phyloP scores from a whole-genome alignment of 2,797 vertebrate genomes.

The Odontamblyopus rebecca region DNA sequence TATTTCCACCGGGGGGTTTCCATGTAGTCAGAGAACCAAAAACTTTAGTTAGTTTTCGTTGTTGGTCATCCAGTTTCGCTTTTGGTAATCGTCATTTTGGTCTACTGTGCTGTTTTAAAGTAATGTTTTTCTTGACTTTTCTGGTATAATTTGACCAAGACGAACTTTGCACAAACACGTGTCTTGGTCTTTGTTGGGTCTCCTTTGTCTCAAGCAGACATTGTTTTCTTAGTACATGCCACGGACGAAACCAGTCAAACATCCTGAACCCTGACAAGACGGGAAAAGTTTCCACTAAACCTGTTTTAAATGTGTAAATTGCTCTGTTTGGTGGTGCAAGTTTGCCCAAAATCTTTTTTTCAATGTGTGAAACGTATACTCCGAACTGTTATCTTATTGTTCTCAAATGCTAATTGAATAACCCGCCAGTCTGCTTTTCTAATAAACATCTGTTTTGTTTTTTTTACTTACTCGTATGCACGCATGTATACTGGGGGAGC shows the following conservation, averaged over 20 bases:
- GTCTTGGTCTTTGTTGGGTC: conserved; percentile 22
- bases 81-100: not conserved
- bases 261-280: not conserved
- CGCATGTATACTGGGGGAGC: not conserved
- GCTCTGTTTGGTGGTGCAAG: not conserved
- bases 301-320: not conserved
- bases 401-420: not conserved
- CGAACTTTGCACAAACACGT: conserved; percentile 24
- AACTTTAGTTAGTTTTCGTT: conserved; percentile 28
- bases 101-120: not conserved
- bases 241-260: not conserved
- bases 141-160: not conserved
- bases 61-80: conserved; percentile 31
- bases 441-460: not conserved
- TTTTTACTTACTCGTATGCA: not conserved
- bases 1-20: conserved; percentile 63
- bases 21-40: conserved; percentile 33
- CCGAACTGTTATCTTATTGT: not conserved
- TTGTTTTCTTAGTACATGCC: not conserved
- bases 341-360: not conserved
- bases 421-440: not conserved
- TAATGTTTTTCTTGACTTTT: not conserved
- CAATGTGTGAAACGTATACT: not conserved
- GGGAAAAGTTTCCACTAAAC: not conserved
- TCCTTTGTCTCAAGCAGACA: conserved; percentile 31